Evolutionary conservation across 2,113 vertebrate genomes (phyloP), one percentile per base, ranked within the genome.

Genomic region (Mixornis gularis): DNA sequence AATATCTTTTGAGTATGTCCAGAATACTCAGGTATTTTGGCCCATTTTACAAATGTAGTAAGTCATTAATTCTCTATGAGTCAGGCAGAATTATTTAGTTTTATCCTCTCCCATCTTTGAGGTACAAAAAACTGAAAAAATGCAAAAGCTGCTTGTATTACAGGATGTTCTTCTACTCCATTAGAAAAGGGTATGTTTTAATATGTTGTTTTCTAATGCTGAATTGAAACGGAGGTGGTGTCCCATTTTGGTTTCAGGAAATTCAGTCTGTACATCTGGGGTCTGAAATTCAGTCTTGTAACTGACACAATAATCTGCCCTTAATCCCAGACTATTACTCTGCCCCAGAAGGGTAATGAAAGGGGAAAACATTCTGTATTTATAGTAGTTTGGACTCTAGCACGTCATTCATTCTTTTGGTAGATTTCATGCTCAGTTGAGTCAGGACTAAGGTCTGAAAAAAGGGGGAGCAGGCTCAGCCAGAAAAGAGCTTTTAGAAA

Each of bases 11-110:
- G 93, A 92, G 73, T 82, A 89, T 87, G 6, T 95, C 91, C 91
- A 92, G 94, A 87, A 44, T 92, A 84, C 78, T 94, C 73, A 58
- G 78, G 87, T 95, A 89, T 95, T 94, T 92, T 94, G 91, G 87
- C 73, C 70, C 36, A 52, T 91, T 91, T 84, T 79, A 19, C 46
- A 3, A 53, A 53, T 12, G 36, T 46, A 92, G 60, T 81, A 90
- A 93, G 65, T 78, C 0, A 92, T 91, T 93, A 81, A 68, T 89
- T 70, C 81, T 76, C n/a, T 59, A 40, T 43, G 19, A 71, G 25
- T 34, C 82, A 79, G 49, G 58, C 52, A 71, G 58, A 89, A 46
- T 74, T 73, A 63, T 32, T 94, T 84, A 56, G 27, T 68, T 44
- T 89, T 87, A 87, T 76, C 70, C 6, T 72, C 20, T 86, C 53